phyloP scores from a whole-genome alignment of 2,888 invertebrate genomes.

The Drosophila vallismaia region DNA sequence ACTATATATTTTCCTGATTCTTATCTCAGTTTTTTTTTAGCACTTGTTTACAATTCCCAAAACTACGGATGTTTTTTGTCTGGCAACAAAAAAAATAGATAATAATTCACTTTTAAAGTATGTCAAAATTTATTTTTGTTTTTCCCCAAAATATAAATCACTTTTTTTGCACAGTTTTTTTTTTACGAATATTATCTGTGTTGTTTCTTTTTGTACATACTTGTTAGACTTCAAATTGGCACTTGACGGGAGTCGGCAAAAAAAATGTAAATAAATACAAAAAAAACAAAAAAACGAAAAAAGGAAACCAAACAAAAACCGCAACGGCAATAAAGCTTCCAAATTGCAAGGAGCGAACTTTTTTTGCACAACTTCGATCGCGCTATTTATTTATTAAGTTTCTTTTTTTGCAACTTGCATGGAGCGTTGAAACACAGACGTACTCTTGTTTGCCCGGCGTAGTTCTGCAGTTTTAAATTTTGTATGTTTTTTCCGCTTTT shows the following conservation, averaged over 20 bases:
- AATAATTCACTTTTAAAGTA: background rate
- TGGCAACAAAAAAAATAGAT: background rate
- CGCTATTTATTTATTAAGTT: background rate
- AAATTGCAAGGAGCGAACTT: background rate
- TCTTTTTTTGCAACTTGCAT: background rate
- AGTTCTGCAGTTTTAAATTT: background rate
- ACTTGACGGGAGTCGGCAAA: constrained; percentile 1
- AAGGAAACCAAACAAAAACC: constrained; percentile 13
- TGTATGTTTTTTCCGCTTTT: too few species aligned
- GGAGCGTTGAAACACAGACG: background rate
- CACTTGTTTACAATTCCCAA: background rate
- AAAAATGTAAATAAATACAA: constrained; percentile 8
- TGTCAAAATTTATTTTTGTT: background rate
- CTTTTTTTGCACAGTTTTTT: constrained; percentile 2
- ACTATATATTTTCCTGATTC: too few species aligned
- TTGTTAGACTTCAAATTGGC: constrained; percentile 1
- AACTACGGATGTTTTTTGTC: background rate
- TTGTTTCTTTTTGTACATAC: background rate
- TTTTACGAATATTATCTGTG: background rate
- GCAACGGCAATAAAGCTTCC: constrained; percentile 2
- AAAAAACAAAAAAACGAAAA: background rate
- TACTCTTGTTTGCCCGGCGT: background rate
- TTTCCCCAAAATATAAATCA: constrained; percentile 2
- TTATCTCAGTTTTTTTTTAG: background rate
- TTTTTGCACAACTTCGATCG: background rate